Percentiles rank a stretch among this genome's conserved stretches.
These are phyloP conservation scores for Anneissia japonica DNA, from an alignment of 35 echinoderm and acorn worm species.

Conservation along the genomic window DNA sequence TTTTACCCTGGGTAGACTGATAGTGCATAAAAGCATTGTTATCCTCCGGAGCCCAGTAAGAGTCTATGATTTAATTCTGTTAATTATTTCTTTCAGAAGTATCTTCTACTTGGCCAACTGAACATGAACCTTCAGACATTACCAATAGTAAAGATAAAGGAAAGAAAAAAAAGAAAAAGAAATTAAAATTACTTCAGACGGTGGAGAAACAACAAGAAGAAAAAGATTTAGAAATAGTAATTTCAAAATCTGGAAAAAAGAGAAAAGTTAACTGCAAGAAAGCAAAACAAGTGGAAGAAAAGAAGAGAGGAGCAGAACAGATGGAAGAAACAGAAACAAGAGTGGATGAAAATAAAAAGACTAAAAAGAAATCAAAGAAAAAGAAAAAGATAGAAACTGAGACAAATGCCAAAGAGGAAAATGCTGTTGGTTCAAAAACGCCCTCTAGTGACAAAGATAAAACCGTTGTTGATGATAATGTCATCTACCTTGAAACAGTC, in stretches of 20 bases:
- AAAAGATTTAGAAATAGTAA: neutral
- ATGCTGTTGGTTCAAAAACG: neutral
- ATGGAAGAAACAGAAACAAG: neutral
- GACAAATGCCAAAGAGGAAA: neutral
- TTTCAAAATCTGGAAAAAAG: neutral
- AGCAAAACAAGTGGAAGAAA: neutral
- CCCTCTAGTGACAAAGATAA: too few species aligned
- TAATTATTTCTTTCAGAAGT: neutral
- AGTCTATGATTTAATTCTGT: neutral
- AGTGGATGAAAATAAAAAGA: too few species aligned
- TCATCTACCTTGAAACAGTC: neutral
- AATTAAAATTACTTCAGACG: neutral
- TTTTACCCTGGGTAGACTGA: too few species aligned
- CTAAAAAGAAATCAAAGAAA: too few species aligned
- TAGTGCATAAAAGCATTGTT: too few species aligned
- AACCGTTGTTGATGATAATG: neutral
- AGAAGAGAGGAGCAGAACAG: neutral
- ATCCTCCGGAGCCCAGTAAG: too few species aligned
- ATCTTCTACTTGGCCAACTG: too few species aligned
- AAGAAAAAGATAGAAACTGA: neutral
- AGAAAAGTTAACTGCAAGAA: neutral
- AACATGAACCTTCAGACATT: neutral
- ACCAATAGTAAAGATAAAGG: too few species aligned
- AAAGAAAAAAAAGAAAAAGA: neutral
- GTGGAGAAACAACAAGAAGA: neutral